A percentile compares a stretch with the other conserved stretches of the same genome.
Evolutionary conservation across 2,797 vertebrate genomes (phyloP).

Genomic region (Danio kyathit): DNA sequence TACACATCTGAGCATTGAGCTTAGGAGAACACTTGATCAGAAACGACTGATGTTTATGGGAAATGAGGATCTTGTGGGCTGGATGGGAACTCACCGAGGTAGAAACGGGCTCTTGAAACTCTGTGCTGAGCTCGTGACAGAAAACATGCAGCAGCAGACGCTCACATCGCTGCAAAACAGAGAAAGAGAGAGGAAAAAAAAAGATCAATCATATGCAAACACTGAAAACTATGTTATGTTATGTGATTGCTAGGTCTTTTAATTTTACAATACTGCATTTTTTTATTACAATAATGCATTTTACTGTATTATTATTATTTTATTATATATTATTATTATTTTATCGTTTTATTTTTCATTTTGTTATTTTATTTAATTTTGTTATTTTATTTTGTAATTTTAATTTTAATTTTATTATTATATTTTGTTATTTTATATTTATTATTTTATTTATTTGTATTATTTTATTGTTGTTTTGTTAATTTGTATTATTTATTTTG

Average conservation of each 20-base stretch:
- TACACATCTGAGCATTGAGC: background rate
- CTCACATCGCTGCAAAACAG: slow-evolving; percentile 89
- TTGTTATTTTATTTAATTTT: too few species aligned
- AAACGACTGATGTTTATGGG: slow-evolving; percentile 2
- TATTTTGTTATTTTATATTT: too few species aligned
- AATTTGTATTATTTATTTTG: too few species aligned
- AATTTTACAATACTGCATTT: background rate
- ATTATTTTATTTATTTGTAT: too few species aligned
- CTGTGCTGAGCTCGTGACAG: slow-evolving; percentile 96
- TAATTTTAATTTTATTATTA: too few species aligned
- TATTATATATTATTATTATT: too few species aligned
- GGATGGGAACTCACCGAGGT: slow-evolving; percentile 84
- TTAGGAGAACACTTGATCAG: slow-evolving; percentile 20
- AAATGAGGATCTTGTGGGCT: slow-evolving; percentile 25
- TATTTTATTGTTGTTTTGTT: too few species aligned
- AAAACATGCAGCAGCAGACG: slow-evolving; percentile 94
- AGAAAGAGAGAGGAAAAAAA: slow-evolving; percentile 30
- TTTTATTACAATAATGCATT: too few species aligned
- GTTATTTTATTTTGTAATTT: too few species aligned
- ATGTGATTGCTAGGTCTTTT: background rate
- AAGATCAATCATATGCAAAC: slow-evolving; percentile 2
- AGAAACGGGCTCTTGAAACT: slow-evolving; percentile 95
- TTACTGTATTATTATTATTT: too few species aligned
- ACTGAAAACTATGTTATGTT: background rate
- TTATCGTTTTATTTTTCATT: too few species aligned